Conservation (phyloP, 2,797 vertebrate genomes). For the Gymnothorax reevesii region DNA sequence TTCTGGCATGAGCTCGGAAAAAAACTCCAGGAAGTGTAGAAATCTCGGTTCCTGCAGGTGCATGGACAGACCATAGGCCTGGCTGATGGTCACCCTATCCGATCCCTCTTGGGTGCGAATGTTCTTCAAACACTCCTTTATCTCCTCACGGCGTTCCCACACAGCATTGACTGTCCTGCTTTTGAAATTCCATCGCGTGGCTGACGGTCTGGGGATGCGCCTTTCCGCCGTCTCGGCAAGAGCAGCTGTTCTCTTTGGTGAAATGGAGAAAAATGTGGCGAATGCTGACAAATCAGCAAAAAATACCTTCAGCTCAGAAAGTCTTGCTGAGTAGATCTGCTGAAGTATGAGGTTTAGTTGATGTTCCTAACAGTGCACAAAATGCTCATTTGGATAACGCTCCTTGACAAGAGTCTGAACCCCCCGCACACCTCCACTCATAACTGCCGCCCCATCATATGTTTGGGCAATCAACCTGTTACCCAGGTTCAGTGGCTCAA, state of each 20-base stretch:
- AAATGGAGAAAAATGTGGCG: too few relatives aligned
- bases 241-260: slow-evolving; percentile 28
- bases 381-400: slow-evolving; percentile 29
- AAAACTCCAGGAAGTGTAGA: too few relatives aligned
- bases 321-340: slow-evolving; percentile 33
- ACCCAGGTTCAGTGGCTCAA: slow-evolving; percentile 10
- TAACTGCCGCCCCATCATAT: not conserved
- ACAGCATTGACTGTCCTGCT: slow-evolving; percentile 7
- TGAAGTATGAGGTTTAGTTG: slow-evolving; percentile 27
- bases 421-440: not conserved
- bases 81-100: too few relatives aligned
- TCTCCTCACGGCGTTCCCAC: slow-evolving; percentile 19
- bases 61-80: too few relatives aligned
- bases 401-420: slow-evolving; percentile 34
- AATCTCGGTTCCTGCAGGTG: too few relatives aligned
- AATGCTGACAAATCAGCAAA: slow-evolving; percentile 9
- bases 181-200: slow-evolving; percentile 23
- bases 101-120: slow-evolving; percentile 18
- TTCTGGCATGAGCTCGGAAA: too few relatives aligned
- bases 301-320: slow-evolving; percentile 35
- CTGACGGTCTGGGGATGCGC: not conserved
- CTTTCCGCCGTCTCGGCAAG: not conserved
- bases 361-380: slow-evolving; percentile 29
- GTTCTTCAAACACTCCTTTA: not conserved
- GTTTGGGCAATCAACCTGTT: too few relatives aligned